These are phyloP conservation scores for Heliopora coerulea DNA, from an alignment of 92 coral and sea anemone genomes.

Conservation along the genomic window DNA sequence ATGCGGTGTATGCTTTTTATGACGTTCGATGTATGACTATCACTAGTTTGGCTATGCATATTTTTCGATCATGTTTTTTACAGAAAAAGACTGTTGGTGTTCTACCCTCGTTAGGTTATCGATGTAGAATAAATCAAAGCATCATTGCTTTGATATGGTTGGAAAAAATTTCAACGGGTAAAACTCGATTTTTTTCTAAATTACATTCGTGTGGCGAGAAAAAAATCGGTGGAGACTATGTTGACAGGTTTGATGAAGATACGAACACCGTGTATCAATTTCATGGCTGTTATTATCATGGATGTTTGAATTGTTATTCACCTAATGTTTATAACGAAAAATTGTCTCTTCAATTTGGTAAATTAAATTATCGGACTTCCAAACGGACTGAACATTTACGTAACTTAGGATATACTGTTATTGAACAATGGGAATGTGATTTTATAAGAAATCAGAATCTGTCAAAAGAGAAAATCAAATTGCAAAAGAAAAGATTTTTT, in stretches of 20 bases:
- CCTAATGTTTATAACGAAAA: slow-evolving; percentile 24
- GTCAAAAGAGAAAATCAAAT: neutral
- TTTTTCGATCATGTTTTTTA: slow-evolving; percentile 18
- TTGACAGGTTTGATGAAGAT: slow-evolving; percentile 47
- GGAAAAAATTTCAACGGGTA: slow-evolving; percentile 1
- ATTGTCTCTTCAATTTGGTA: slow-evolving; percentile 46
- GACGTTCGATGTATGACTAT: slow-evolving; percentile 12
- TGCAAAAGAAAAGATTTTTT: slow-evolving; percentile 31
- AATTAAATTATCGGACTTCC: slow-evolving; percentile 41
- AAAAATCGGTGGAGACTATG: slow-evolving; percentile 32
- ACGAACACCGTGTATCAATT: slow-evolving; percentile 43
- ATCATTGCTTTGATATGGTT: slow-evolving; percentile 5
- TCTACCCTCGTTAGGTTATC: slow-evolving; percentile 17
- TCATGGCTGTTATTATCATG: slow-evolving; percentile 53
- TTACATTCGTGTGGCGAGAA: slow-evolving; percentile 41
- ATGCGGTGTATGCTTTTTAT: slow-evolving; percentile 8
- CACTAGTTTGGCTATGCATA: slow-evolving; percentile 10
- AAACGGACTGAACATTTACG: slow-evolving; percentile 15
- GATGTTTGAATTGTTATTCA: slow-evolving; percentile 43
- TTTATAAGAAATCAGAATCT: too few relatives aligned
- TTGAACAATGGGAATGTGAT: slow-evolving; percentile 55
- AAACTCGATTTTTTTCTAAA: neutral
- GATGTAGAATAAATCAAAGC: slow-evolving; percentile 17
- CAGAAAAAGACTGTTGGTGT: neutral
- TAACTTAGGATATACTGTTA: slow-evolving; percentile 36